Evolutionary conservation across 2,113 vertebrate species (phyloP).

Genomic region (Apteryx mantelli): DNA sequence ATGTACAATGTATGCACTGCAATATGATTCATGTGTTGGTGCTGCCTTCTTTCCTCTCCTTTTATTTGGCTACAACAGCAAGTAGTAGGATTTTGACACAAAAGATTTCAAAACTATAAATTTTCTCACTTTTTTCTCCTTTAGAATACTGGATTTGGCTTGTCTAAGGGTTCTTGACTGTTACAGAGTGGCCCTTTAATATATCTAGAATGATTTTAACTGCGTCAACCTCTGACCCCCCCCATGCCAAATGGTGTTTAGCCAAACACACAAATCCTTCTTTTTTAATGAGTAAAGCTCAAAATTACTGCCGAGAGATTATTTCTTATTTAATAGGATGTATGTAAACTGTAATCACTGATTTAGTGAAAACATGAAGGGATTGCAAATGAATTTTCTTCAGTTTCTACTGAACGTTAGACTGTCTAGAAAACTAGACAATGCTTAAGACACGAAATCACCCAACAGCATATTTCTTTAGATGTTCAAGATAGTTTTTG

Average conservation of each 20-base stretch:
- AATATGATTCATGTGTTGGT: neutral
- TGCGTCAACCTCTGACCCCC: neutral
- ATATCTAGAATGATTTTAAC: neutral
- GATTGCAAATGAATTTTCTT: neutral
- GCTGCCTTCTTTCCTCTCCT: neutral
- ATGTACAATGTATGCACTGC: fast-evolving
- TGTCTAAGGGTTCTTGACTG: neutral
- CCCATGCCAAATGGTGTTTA: neutral
- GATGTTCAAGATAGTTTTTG: neutral
- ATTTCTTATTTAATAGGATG: neutral
- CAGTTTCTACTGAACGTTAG: neutral
- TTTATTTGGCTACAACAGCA: neutral
- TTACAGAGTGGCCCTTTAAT: neutral
- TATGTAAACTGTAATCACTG: neutral
- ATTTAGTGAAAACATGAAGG: neutral
- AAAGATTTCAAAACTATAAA: neutral
- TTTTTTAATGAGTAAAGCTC: neutral
- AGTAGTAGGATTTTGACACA: neutral
- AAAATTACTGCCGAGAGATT: neutral
- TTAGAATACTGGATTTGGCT: neutral
- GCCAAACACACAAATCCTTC: neutral
- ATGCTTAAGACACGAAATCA: neutral
- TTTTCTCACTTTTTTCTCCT: neutral
- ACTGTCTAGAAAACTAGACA: neutral
- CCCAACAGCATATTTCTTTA: neutral